These are phyloP conservation scores for Symphodus melops DNA, from an alignment of 2,113 vertebrate genomes.

Conservation along the genomic window DNA sequence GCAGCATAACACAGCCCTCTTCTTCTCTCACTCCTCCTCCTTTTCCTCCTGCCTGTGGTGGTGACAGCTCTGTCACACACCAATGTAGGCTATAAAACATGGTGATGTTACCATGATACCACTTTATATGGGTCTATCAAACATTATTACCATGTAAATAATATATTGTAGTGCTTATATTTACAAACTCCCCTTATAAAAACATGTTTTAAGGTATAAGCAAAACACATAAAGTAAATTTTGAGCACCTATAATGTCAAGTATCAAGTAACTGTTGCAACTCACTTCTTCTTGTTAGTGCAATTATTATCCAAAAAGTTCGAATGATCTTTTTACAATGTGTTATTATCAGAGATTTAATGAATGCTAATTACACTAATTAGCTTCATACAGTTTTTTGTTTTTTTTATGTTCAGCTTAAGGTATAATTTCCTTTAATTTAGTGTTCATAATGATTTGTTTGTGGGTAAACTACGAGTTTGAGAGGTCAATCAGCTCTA, in stretches of 20 bases:
- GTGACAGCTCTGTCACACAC: conserved; percentile 69
- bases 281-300: too few relatives aligned
- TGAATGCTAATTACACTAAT: too few relatives aligned
- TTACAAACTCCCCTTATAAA: neutral
- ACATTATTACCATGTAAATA: neutral
- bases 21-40: conserved; percentile 19
- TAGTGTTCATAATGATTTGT: too few relatives aligned
- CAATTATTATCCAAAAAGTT: too few relatives aligned
- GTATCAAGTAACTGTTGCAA: too few relatives aligned
- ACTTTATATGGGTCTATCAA: neutral
- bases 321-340: too few relatives aligned
- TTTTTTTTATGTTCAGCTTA: too few relatives aligned
- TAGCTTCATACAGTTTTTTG: too few relatives aligned
- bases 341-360: too few relatives aligned
- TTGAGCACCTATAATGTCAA: neutral
- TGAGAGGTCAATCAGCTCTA: too few relatives aligned
- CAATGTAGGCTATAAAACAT: conserved; percentile 39
- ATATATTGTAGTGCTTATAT: neutral
- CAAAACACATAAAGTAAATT: neutral
- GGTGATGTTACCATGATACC: conserved; percentile 9
- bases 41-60: conserved; percentile 53
- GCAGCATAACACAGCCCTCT: conserved; percentile 50
- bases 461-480: too few relatives aligned
- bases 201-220: neutral
- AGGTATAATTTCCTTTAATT: too few relatives aligned